Evolutionary conservation across 2,888 invertebrate genomes (phyloP).

Genomic region (Phymatocera aterrima): DNA sequence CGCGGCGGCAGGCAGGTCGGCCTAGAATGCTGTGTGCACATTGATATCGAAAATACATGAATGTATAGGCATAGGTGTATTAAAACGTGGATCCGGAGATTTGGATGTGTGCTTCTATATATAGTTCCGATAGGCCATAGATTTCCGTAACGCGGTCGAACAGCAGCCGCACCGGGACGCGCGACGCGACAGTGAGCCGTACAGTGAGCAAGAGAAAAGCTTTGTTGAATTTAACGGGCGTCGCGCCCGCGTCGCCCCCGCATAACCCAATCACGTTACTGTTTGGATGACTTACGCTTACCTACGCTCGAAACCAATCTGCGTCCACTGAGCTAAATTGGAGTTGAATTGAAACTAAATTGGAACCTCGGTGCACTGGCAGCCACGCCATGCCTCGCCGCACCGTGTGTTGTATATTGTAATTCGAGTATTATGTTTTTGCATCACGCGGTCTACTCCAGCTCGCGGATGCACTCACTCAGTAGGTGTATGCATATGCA

Average conservation of each 20-base stretch:
- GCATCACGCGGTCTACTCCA: conserved; percentile 30
- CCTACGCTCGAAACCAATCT: conserved; percentile 60
- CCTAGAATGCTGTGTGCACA: too few relatives aligned
- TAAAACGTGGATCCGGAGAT: not conserved
- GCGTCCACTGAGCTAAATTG: conserved; percentile 59
- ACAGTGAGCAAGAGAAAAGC: not conserved
- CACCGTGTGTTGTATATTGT: conserved; percentile 7
- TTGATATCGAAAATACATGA: too few relatives aligned
- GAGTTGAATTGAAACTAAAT: conserved; percentile 50
- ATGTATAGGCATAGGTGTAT: not conserved
- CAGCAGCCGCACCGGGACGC: not conserved
- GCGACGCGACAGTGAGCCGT: not conserved
- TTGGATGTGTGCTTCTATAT: not conserved
- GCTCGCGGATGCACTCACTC: conserved; percentile 18
- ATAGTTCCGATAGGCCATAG: not conserved
- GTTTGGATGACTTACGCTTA: conserved; percentile 56
- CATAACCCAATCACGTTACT: conserved; percentile 59
- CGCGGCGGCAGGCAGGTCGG: too few relatives aligned
- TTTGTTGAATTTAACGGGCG: conserved; percentile 56
- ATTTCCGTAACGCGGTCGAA: conserved; percentile 21
- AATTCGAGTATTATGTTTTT: conserved; percentile 43
- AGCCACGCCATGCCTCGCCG: too few relatives aligned
- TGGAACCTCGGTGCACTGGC: conserved; percentile 30
- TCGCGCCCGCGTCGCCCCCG: conserved; percentile 60
- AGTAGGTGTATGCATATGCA: not conserved